These are phyloP conservation scores for Phylloscopus collybita DNA, from an alignment of 2,797 vertebrate species.

Conservation along the genomic window DNA sequence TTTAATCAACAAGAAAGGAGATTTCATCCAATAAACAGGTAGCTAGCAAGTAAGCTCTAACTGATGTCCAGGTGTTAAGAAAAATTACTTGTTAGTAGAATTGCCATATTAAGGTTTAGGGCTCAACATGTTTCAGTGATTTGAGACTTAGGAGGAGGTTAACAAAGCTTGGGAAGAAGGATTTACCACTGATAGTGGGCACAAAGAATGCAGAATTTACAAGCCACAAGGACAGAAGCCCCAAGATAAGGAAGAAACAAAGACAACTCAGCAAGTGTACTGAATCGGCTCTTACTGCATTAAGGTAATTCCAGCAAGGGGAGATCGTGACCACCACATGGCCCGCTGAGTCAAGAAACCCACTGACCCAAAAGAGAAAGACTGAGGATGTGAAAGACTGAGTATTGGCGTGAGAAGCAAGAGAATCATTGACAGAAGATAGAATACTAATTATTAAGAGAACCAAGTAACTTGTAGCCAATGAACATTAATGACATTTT, in stretches of 20 bases:
- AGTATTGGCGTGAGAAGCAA: background rate
- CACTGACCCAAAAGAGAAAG: background rate
- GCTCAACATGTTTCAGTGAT: background rate
- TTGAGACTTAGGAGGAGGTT: background rate
- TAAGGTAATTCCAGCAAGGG: no score
- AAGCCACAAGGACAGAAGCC: background rate
- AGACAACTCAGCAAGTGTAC: background rate
- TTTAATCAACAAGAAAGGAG: background rate
- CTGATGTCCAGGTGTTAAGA: background rate
- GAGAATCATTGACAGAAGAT: background rate
- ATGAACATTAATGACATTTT: background rate
- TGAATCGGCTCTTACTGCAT: background rate
- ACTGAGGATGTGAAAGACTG: background rate
- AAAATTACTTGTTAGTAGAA: background rate
- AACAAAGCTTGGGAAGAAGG: background rate
- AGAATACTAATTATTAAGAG: background rate
- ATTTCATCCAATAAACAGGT: background rate
- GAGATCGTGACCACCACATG: rapidly evolving
- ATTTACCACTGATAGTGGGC: background rate
- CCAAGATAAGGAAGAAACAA: background rate
- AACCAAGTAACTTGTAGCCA: background rate
- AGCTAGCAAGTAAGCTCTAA: background rate
- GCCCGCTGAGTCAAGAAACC: background rate
- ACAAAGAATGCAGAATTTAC: background rate
- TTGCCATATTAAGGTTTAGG: background rate